These are phyloP conservation scores for Formicarius rufipectus DNA, from an alignment of 2,113 vertebrate species.

Conservation along the genomic window DNA sequence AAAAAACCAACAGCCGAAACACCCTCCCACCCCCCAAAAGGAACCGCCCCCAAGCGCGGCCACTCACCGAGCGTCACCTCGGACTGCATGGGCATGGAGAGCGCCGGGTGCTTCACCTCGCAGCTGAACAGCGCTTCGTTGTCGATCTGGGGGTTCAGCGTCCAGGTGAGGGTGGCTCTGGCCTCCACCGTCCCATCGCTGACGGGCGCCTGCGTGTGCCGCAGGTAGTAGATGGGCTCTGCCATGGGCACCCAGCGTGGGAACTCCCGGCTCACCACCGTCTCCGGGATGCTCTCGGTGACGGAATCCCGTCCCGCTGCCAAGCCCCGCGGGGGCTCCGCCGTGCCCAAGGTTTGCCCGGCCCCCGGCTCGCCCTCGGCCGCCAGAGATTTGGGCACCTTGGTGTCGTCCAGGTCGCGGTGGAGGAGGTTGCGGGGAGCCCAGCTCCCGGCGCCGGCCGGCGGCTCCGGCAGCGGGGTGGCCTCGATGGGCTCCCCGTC, in stretches of 20 bases:
- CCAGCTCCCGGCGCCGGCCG: constrained; percentile 50
- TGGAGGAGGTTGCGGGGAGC: constrained; percentile 76
- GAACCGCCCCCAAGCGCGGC: too few relatives aligned
- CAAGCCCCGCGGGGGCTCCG: constrained; percentile 68
- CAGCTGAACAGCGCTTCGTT: constrained; percentile 95
- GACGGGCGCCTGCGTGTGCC: constrained; percentile 76
- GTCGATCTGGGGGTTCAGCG: constrained; percentile 91
- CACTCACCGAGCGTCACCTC: constrained; percentile 88
- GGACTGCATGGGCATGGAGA: constrained; percentile 95
- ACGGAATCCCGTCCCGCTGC: constrained; percentile 71
- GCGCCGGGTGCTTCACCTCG: constrained; percentile 92
- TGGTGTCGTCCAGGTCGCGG: constrained; percentile 88
- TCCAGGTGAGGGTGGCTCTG: constrained; percentile 89
- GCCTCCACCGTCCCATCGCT: constrained; percentile 89
- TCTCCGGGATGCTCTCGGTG: constrained; percentile 88
- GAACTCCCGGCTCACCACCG: constrained; percentile 92
- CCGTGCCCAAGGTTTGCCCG: constrained; percentile 69
- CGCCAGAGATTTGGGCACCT: constrained; percentile 82
- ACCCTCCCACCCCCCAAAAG: too few relatives aligned
- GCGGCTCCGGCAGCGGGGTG: constrained; percentile 79
- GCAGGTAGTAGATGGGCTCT: constrained; percentile 87
- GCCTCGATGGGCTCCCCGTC: constrained; percentile 88
- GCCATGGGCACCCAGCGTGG: constrained; percentile 90
- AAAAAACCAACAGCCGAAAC: too few relatives aligned
- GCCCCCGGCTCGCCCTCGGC: constrained; percentile 67